Base-by-base conservation (phyloP, 2,888 invertebrate species). In the Zeuzera pyrina region DNA sequence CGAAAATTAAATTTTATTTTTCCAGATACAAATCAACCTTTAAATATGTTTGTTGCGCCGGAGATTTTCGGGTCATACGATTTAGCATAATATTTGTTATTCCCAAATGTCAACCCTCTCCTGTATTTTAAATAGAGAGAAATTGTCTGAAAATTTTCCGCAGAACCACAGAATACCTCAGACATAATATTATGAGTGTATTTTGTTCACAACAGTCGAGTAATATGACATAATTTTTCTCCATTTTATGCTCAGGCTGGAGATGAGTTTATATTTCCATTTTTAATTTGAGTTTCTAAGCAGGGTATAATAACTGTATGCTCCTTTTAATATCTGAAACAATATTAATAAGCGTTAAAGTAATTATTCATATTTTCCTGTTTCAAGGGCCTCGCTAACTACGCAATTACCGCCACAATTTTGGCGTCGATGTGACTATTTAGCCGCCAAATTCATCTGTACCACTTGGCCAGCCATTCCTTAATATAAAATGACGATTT, bases 301-400 rank as follows among this genome's bases (percentile, higher is more conserved):
- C 2, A 71, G 34, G 1, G 71, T 70, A 29, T 71, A 71, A 32
- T 70, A 72, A 32, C 69, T 70, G 49, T 71, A 72, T 5, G 71
- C 69, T 2, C 71, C 69, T 54, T 67, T 71, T 15, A 72, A 31
- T 11, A 72, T 70, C 71, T 72, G 69, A 41, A 65, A 67, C 38
- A n/a, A n/a, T n/a, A n/a, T n/a, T n/a, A n/a, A n/a, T n/a, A n/a
- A n/a, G n/a, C n/a, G n/a, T n/a, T n/a, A n/a, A n/a, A n/a, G n/a
- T n/a, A n/a, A n/a, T n/a, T n/a, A n/a, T n/a, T n/a, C n/a, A n/a
- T n/a, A n/a, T n/a, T n/a, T n/a, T n/a, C n/a, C n/a, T n/a, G n/a
- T n/a, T n/a, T n/a, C n/a, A n/a, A n/a, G n/a, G n/a, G n/a, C n/a
- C n/a, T n/a, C n/a, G n/a, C n/a, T n/a, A n/a, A n/a, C n/a, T n/a